phyloP scores from a whole-genome alignment of 2,797 vertebrate species.

The Enteromius trimaculatus region DNA sequence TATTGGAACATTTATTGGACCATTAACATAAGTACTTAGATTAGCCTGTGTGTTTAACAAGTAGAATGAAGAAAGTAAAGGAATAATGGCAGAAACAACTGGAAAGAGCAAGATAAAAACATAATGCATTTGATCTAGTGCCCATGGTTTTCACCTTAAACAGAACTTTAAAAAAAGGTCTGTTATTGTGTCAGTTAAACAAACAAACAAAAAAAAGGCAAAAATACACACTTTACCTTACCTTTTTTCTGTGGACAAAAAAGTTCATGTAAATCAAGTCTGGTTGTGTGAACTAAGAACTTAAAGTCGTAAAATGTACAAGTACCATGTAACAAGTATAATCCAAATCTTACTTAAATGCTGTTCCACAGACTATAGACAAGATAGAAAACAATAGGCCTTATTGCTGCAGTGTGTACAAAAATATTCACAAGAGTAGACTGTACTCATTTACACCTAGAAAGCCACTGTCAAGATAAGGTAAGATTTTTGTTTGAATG shows the following conservation, averaged over 20 bases:
- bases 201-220: not conserved
- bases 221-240: not conserved
- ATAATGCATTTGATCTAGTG: not conserved
- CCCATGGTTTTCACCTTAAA: not conserved
- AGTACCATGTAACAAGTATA: not conserved
- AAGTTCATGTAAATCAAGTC: not conserved
- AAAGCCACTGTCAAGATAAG: not conserved
- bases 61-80: not conserved
- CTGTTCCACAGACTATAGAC: not conserved
- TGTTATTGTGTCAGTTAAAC: not conserved
- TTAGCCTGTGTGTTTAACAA: not conserved
- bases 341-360: not conserved
- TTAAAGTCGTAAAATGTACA: not conserved
- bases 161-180: not conserved
- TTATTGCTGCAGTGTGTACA: not conserved
- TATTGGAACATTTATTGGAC: not conserved
- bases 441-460: not conserved
- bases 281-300: not conserved
- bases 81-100: not conserved
- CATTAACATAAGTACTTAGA: not conserved
- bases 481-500: not conserved
- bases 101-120: not conserved
- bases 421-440: not conserved
- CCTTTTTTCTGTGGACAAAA: not conserved
- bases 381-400: not conserved